Evolutionary conservation across 1,140 invertebrate species (phyloP).

Genomic region (Globodera rostochiensis): DNA sequence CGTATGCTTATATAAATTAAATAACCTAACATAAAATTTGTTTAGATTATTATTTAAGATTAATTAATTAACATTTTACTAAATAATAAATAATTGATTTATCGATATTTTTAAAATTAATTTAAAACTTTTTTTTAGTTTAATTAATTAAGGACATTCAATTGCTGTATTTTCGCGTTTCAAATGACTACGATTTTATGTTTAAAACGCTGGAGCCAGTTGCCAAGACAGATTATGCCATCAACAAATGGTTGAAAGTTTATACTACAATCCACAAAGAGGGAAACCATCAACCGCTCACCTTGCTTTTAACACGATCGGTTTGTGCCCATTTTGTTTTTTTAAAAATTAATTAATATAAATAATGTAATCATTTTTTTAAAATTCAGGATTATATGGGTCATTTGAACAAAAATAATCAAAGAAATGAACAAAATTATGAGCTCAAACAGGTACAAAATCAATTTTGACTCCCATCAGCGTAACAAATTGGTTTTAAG

Average conservation of each 20-base stretch:
- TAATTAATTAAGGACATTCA: constrained; percentile 52
- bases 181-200: constrained; percentile 62
- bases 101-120: too few species aligned
- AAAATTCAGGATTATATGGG: constrained; percentile 59
- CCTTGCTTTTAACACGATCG: constrained; percentile 57
- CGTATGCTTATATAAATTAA: too few species aligned
- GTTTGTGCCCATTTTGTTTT: background rate
- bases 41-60: too few species aligned
- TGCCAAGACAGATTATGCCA: constrained; percentile 60
- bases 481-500: too few species aligned
- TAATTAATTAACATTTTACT: too few species aligned
- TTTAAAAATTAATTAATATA: background rate
- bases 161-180: constrained; percentile 58
- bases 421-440: constrained; percentile 54
- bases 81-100: too few species aligned
- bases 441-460: constrained; percentile 62
- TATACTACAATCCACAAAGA: constrained; percentile 42
- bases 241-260: constrained; percentile 53
- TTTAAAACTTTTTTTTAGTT: background rate
- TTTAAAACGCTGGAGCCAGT: constrained; percentile 55
- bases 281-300: constrained; percentile 47
- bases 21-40: too few species aligned
- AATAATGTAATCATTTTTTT: background rate
- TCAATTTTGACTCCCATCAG: too few species aligned
- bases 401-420: constrained; percentile 46